These are phyloP conservation scores for Anneissia japonica DNA, from an alignment of 35 echinoderm and acorn worm species.

Conservation along the genomic window DNA sequence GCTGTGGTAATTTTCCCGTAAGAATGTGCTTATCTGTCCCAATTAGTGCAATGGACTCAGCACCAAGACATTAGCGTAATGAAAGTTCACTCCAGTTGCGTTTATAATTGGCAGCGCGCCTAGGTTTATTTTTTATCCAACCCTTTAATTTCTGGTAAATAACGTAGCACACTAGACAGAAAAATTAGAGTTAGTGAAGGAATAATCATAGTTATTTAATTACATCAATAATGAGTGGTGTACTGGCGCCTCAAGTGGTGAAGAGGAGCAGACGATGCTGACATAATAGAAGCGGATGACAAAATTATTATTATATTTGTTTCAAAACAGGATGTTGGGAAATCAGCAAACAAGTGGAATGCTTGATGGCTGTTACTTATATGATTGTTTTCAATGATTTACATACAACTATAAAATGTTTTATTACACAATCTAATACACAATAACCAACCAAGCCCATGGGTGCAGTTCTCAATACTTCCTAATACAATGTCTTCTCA, in stretches of 20 bases:
- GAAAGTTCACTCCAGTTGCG: neutral
- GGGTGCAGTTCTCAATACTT: no score
- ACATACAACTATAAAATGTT: no score
- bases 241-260: neutral
- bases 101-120: neutral
- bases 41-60: neutral
- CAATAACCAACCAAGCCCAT: no score
- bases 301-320: neutral
- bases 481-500: no score
- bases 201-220: neutral
- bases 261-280: neutral
- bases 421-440: no score
- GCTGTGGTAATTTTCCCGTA: neutral
- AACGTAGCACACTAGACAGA: neutral
- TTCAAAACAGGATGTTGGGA: neutral
- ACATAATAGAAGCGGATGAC: neutral
- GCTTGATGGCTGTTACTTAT: no score
- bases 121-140: neutral
- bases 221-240: neutral
- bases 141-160: neutral
- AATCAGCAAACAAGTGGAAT: no score
- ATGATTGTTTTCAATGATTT: no score
- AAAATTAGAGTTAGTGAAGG: neutral
- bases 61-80: neutral
- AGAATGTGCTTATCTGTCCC: neutral